Conservation (phyloP, 2,888 invertebrate species). For the Antheraea assamensis region DNA sequence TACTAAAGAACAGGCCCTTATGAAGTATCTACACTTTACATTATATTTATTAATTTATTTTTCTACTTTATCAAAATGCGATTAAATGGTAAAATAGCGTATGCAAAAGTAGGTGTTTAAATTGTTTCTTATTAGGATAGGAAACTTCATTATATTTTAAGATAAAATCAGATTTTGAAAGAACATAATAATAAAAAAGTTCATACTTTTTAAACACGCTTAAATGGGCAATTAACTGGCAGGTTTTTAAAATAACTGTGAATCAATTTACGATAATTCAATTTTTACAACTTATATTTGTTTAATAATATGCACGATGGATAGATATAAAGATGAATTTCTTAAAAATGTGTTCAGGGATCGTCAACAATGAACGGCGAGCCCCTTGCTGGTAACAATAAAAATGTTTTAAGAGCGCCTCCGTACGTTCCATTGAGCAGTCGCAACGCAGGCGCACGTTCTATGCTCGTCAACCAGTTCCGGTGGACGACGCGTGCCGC, state of each 20-base stretch:
- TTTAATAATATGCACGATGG: neutral
- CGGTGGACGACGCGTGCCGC: conserved; percentile 69
- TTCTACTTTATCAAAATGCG: too few relatives aligned
- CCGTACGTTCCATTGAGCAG: conserved; percentile 77
- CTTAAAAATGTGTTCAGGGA: conserved; percentile 37
- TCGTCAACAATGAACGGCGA: conserved; percentile 51
- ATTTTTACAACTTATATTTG: neutral
- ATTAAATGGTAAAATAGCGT: too few relatives aligned
- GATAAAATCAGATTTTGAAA: too few relatives aligned
- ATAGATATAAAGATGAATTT: neutral
- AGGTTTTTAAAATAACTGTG: neutral
- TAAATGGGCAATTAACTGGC: neutral
- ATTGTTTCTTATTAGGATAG: too few relatives aligned
- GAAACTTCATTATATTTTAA: too few relatives aligned
- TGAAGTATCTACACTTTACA: too few relatives aligned
- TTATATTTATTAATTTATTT: too few relatives aligned
- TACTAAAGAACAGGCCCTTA: too few relatives aligned
- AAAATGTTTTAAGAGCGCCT: conserved; percentile 81
- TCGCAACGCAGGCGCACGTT: conserved; percentile 69
- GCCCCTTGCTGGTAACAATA: conserved; percentile 64
- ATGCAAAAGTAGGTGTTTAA: too few relatives aligned
- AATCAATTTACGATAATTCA: neutral
- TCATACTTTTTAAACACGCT: neutral
- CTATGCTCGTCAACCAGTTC: conserved; percentile 67
- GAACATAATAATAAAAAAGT: neutral